phyloP scores from a whole-genome alignment of 2,888 invertebrate species.

The Mantis religiosa region DNA sequence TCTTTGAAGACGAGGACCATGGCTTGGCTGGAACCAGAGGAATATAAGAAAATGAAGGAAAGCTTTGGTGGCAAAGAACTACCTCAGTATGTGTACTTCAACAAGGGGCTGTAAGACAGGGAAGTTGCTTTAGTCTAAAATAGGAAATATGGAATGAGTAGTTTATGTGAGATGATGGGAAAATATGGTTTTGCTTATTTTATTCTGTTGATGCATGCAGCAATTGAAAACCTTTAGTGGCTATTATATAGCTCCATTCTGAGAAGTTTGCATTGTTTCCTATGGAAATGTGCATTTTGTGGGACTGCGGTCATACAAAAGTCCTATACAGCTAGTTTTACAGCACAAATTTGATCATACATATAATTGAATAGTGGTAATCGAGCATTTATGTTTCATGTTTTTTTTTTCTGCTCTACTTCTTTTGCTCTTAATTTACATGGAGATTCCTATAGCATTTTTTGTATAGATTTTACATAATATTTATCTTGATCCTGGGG shows the following conservation, averaged over 20 bases:
- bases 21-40: conserved; percentile 67
- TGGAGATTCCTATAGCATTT: too few species aligned
- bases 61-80: conserved; percentile 56
- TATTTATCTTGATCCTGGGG: too few species aligned
- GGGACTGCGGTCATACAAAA: too few species aligned
- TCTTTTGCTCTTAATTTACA: too few species aligned
- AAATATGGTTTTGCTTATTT: not conserved
- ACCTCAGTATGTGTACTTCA: conserved; percentile 76
- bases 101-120: conserved; percentile 70
- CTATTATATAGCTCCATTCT: not conserved
- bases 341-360: too few species aligned
- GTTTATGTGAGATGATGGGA: not conserved
- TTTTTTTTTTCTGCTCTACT: too few species aligned
- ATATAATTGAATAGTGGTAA: too few species aligned
- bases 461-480: too few species aligned
- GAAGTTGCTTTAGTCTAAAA: not conserved
- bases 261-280: not conserved
- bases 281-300: not conserved
- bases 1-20: conserved; percentile 67
- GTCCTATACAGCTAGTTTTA: too few species aligned
- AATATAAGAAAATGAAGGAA: conserved; percentile 63
- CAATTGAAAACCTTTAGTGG: not conserved
- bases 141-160: not conserved
- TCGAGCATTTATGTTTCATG: too few species aligned
- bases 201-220: not conserved